phyloP scores from a whole-genome alignment of 2,888 invertebrate species.

The Apoderus coryli region DNA sequence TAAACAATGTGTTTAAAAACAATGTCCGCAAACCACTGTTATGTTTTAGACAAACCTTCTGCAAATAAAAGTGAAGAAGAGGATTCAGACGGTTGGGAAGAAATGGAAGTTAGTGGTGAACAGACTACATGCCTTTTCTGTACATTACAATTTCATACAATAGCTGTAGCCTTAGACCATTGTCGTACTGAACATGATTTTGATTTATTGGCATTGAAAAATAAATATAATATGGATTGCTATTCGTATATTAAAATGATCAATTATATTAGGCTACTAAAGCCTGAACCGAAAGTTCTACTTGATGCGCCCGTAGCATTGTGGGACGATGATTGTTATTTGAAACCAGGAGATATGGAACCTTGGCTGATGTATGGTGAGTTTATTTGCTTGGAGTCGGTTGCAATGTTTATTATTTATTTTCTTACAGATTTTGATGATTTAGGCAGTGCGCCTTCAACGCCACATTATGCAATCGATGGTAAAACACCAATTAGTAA shows the following conservation, averaged over 20 bases:
- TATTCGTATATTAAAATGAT: constrained; percentile 70
- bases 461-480: constrained; percentile 33
- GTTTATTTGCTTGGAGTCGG: constrained; percentile 5
- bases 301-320: constrained; percentile 34
- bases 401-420: no score
- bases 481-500: constrained; percentile 32
- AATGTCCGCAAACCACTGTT: no score
- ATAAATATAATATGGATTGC: constrained; percentile 61
- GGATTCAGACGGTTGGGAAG: constrained; percentile 40
- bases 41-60: no score
- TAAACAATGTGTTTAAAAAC: no score
- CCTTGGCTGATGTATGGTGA: constrained; percentile 72
- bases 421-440: constrained; percentile 36
- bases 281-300: constrained; percentile 41
- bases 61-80: constrained; percentile 22
- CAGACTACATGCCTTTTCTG: constrained; percentile 61
- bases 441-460: constrained; percentile 33
- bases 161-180: constrained; percentile 52
- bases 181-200: constrained; percentile 50
- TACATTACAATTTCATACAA: constrained; percentile 39
- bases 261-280: constrained; percentile 59
- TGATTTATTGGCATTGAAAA: constrained; percentile 47
- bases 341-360: constrained; percentile 64
- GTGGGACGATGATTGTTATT: constrained; percentile 66
- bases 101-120: constrained; percentile 35